Percentiles rank a stretch among this genome's conserved stretches.
phyloP scores from a whole-genome alignment of 2,113 vertebrate genomes.

The Columba janthina region DNA sequence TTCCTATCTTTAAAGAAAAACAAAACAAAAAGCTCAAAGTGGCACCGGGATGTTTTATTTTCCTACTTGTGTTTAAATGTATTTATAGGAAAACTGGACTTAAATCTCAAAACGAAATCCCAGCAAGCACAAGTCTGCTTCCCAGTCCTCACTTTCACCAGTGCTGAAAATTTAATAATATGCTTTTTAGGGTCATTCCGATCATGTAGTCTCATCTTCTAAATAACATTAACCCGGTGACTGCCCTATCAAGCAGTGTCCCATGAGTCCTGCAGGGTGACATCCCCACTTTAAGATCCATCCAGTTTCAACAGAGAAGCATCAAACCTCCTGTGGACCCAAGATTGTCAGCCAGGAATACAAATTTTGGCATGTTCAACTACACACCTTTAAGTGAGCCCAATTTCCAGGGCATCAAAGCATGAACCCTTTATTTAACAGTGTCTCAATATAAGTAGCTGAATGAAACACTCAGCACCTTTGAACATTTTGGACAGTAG shows the following conservation, averaged over 20 bases:
- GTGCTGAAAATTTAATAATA: background rate
- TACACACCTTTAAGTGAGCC: background rate
- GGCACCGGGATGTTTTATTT: background rate
- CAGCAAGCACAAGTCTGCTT: background rate
- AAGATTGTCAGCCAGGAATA: background rate
- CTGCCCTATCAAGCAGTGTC: background rate
- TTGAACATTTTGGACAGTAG: background rate
- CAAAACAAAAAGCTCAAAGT: background rate
- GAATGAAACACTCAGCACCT: background rate
- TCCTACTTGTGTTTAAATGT: background rate
- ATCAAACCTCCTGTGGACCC: background rate
- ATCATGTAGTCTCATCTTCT: background rate
- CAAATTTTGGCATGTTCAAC: background rate
- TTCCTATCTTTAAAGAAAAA: background rate
- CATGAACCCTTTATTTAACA: background rate
- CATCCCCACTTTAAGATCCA: background rate
- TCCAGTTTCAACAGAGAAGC: background rate
- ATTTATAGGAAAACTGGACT: background rate
- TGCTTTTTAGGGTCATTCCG: background rate
- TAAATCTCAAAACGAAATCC: background rate
- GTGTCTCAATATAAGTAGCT: rapidly evolving
- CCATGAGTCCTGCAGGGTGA: background rate
- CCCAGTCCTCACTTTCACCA: background rate
- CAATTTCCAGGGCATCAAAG: background rate
- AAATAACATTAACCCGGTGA: rapidly evolving